A percentile compares a stretch with the other conserved stretches of the same genome.
These are phyloP conservation scores for Odontesthes bonariensis DNA, from an alignment of 2,113 vertebrate species.

Conservation along the genomic window DNA sequence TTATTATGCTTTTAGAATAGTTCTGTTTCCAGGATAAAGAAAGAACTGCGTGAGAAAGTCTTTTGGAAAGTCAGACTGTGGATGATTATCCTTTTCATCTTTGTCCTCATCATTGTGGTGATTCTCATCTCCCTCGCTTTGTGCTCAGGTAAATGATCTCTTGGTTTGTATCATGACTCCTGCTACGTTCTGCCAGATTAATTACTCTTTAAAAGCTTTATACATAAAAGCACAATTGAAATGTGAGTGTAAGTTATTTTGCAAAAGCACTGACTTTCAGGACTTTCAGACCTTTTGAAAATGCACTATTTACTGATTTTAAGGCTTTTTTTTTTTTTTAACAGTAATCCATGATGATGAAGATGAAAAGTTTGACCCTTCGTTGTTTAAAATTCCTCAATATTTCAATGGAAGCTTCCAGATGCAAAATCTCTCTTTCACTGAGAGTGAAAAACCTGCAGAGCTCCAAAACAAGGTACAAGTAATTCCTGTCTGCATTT, in stretches of 20 bases:
- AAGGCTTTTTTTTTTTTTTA: conserved; percentile 12
- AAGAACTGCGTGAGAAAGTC: conserved; percentile 42
- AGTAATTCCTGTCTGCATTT: neutral
- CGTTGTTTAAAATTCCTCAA: conserved; percentile 58
- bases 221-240: neutral
- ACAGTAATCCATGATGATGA: conserved; percentile 62
- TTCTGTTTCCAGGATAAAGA: neutral
- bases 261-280: neutral
- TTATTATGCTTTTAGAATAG: conserved; percentile 13
- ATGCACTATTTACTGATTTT: neutral
- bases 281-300: neutral
- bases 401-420: conserved; percentile 76
- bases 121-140: conserved; percentile 44
- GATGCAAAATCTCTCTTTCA: conserved; percentile 35
- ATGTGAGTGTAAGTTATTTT: neutral
- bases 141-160: conserved; percentile 67
- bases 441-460: conserved; percentile 14
- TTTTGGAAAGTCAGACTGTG: conserved; percentile 54
- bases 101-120: conserved; percentile 18
- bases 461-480: conserved; percentile 65
- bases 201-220: neutral
- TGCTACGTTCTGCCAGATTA: no score
- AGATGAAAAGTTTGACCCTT: conserved; percentile 75
- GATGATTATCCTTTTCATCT: conserved; percentile 60
- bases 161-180: neutral